Evolutionary conservation across 2,888 invertebrate species (phyloP), one percentile per base, ranked within the genome.

Genomic region (Ormyrus pomaceus): DNA sequence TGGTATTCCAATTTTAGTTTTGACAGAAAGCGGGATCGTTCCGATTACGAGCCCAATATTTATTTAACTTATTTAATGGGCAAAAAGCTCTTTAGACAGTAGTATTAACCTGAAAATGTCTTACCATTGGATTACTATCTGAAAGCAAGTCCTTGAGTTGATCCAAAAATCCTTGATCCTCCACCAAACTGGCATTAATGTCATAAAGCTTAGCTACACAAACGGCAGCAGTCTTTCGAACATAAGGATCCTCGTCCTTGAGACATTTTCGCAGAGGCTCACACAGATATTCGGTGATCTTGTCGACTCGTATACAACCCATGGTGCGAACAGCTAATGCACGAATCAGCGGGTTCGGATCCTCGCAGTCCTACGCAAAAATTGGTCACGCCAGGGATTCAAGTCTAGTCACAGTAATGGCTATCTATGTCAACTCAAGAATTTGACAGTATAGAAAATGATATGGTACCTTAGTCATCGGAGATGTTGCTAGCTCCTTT

Each of bases 301-400:
- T 99, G 92, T 99, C 99, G 76, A 99, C 99, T 11, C 99, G 94
- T 89, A 99, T 99, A 91, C 99, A 99, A 74, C 99, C 99, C 99
- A 99, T 99, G 19, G 99, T 99, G 80, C 99, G 93, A 51, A 99
- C 99, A 55, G 99, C 99, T 88, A 99, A 92, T 2, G 99, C 99
- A 84, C 99, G 94, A 89, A 99, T 99, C 89, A 99, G 92, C 51
- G 99, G 99, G 93, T 99, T 99, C 10, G 99, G 98, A 92, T 99
- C 99, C 93, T 99, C 99, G 92, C 99, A 99, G 92, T 99, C 99
- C 97, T 98, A 92, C 90, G 88, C 90, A 90, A 90, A 91, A 89
- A 91, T 89, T 88, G 88, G 88, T 88, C 90, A 91, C 90, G 91
- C 90, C 91, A 90, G 90, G 90, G 90, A 90, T 91, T 90, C 91